Conservation (phyloP, 2,888 invertebrate genomes). For the Aspidiotus rigidus region DNA sequence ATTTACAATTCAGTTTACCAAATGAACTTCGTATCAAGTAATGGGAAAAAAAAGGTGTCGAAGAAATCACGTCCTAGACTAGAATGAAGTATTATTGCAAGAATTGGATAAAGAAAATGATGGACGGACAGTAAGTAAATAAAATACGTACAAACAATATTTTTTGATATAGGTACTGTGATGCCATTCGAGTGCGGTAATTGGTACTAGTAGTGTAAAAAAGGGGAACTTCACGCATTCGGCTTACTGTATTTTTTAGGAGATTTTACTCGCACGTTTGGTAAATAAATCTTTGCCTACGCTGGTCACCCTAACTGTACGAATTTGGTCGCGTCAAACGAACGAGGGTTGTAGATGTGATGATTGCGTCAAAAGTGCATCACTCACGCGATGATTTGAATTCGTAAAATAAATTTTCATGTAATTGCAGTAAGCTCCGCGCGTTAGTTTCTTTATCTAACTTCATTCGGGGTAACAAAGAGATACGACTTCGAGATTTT, state of each 20-base stretch:
- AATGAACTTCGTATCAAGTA: too few relatives aligned
- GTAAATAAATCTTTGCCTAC: conserved; percentile 6
- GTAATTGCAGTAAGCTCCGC: too few relatives aligned
- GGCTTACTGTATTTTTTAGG: conserved; percentile 9
- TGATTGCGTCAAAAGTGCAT: conserved; percentile 5
- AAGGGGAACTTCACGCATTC: not conserved
- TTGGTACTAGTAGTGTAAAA: not conserved
- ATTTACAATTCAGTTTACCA: not conserved
- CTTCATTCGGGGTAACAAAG: not conserved
- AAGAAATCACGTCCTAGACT: too few relatives aligned
- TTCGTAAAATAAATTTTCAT: conserved; percentile 10
- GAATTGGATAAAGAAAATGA: too few relatives aligned
- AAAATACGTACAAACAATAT: not conserved
- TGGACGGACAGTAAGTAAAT: not conserved
- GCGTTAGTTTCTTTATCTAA: not conserved
- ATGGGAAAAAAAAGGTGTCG: too few relatives aligned
- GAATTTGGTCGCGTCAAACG: not conserved
- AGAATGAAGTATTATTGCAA: too few relatives aligned
- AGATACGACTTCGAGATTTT: not conserved
- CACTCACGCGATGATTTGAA: conserved; percentile 6
- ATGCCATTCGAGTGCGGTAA: conserved; percentile 1
- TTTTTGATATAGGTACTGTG: not conserved
- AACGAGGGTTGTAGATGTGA: conserved; percentile 9
- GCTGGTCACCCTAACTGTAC: conserved; percentile 10
- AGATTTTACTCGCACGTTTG: not conserved